phyloP scores from a whole-genome alignment of 2,888 invertebrate species.

The Hypsopygia costalis region DNA sequence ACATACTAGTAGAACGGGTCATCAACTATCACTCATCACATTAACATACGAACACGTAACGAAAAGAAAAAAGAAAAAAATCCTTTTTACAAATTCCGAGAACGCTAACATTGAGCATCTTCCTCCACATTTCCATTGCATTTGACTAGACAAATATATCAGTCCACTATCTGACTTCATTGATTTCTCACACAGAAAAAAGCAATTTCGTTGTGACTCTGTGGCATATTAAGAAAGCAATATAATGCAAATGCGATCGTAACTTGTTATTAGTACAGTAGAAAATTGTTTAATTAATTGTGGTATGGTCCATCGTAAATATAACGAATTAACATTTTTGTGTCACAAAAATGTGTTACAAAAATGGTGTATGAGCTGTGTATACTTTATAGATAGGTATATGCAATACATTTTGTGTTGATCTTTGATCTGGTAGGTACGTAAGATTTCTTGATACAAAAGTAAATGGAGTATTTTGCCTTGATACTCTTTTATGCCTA shows the following conservation, averaged over 20 bases:
- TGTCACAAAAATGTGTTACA: too few relatives aligned
- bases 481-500: too few relatives aligned
- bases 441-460: too few relatives aligned
- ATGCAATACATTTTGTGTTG: too few relatives aligned
- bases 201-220: constrained; percentile 67
- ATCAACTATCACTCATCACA: background rate
- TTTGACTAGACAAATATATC: constrained; percentile 78
- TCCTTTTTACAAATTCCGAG: constrained; percentile 48
- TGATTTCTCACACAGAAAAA: constrained; percentile 67
- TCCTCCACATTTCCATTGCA: constrained; percentile 68
- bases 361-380: too few relatives aligned
- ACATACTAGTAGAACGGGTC: too few relatives aligned
- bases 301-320: too few relatives aligned
- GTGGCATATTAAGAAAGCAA: constrained; percentile 72
- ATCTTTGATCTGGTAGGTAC: too few relatives aligned
- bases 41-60: background rate
- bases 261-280: constrained; percentile 22
- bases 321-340: too few relatives aligned
- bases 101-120: constrained; percentile 37
- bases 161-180: constrained; percentile 70
- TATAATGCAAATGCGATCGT: constrained; percentile 65
- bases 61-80: constrained; percentile 14
- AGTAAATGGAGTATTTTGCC: too few relatives aligned
- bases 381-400: too few relatives aligned
- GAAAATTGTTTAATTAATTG: background rate